phyloP scores from a whole-genome alignment of 53 echinoderm and acorn worm genomes.

The Hippasteria phrygiana region DNA sequence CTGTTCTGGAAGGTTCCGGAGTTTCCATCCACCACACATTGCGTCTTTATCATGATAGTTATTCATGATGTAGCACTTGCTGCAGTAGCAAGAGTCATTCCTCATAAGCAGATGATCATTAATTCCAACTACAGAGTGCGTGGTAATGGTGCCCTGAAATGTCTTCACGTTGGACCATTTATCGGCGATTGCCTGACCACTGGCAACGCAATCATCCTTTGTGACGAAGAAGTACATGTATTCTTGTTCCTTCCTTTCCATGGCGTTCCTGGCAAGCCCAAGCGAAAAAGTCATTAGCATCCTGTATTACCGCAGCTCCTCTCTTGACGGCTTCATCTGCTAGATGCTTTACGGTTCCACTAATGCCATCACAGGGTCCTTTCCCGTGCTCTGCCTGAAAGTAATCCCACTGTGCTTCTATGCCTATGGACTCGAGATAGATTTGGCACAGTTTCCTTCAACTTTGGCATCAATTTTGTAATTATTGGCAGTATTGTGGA shows the following conservation, averaged over 20 bases:
- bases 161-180: conserved; percentile 55
- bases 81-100: conserved; percentile 57
- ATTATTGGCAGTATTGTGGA: conserved; percentile 1
- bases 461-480: conserved; percentile 1
- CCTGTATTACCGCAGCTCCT: conserved; percentile 61
- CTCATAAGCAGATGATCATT: conserved; percentile 35
- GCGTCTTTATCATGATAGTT: not conserved
- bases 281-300: conserved; percentile 63
- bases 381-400: conserved; percentile 66
- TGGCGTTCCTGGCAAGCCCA: conserved; percentile 67
- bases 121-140: conserved; percentile 51
- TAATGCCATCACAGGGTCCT: conserved; percentile 72
- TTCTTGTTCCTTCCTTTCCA: conserved; percentile 1
- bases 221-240: conserved; percentile 57
- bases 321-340: conserved; percentile 68
- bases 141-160: conserved; percentile 53
- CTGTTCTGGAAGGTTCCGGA: conserved; percentile 12
- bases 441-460: not conserved
- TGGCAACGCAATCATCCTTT: conserved; percentile 57
- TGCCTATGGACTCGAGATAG: conserved; percentile 42
- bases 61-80: conserved; percentile 15
- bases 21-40: conserved; percentile 58
- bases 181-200: conserved; percentile 5
- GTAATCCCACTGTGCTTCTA: conserved; percentile 61
- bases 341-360: conserved; percentile 66